These are phyloP conservation scores for Channa striata DNA, from an alignment of 2,797 vertebrate genomes.

Conservation along the genomic window DNA sequence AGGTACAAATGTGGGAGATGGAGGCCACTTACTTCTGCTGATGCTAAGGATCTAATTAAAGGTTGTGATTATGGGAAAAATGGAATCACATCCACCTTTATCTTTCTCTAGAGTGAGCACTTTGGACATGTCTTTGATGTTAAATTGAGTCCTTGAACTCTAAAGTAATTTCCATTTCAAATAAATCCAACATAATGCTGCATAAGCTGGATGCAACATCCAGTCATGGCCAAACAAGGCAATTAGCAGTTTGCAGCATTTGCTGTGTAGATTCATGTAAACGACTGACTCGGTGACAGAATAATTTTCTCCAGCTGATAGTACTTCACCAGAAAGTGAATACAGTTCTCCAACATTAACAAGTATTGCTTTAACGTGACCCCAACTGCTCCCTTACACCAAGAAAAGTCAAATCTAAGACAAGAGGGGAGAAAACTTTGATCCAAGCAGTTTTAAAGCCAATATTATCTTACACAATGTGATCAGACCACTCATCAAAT, in stretches of 20 bases:
- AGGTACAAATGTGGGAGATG: constrained; percentile 1
- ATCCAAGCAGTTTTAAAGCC: background rate
- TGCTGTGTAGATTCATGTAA: background rate
- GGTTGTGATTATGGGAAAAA: constrained; percentile 18
- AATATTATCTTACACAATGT: background rate
- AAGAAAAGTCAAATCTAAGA: background rate
- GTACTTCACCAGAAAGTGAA: background rate
- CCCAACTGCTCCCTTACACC: background rate
- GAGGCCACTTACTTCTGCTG: constrained; percentile 28
- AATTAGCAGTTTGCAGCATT: background rate
- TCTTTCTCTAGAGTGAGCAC: constrained; percentile 30
- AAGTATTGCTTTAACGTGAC: background rate
- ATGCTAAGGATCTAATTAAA: constrained; percentile 40
- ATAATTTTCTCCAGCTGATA: background rate
- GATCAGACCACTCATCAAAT: background rate
- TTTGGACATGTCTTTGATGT: constrained; percentile 47
- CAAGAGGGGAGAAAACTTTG: background rate
- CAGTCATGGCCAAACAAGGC: background rate
- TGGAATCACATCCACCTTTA: constrained; percentile 13
- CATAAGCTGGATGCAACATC: background rate
- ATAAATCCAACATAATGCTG: constrained; percentile 26
- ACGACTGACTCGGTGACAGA: background rate
- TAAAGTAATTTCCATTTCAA: constrained; percentile 51
- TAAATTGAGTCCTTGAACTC: constrained; percentile 43
- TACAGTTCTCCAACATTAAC: background rate